Evolutionary conservation across 2,797 vertebrate genomes (phyloP).

Genomic region (Tympanoctomys barrerae): DNA sequence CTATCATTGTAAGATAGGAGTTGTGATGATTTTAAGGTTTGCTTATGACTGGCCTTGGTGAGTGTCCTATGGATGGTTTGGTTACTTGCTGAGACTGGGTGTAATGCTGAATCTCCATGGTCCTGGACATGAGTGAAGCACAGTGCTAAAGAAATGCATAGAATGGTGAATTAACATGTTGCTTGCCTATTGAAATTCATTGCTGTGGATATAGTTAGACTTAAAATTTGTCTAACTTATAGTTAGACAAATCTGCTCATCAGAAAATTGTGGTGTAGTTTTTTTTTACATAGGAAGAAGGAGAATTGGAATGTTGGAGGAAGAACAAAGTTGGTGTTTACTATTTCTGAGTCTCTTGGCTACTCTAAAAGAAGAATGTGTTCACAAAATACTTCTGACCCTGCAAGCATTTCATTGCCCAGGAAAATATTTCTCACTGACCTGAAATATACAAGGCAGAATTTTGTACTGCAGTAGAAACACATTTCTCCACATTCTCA

Average conservation of each 20-base stretch:
- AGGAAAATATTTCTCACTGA: conserved; percentile 7
- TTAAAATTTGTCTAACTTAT: neutral
- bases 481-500: neutral
- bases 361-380: neutral
- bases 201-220: neutral
- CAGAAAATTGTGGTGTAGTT: neutral
- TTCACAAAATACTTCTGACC: neutral
- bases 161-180: neutral
- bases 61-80: neutral
- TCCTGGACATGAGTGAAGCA: conserved; percentile 45
- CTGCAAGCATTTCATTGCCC: neutral
- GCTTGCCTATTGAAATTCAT: neutral
- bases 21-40: conserved; percentile 15
- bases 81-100: neutral
- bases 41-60: neutral
- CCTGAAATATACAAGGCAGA: neutral
- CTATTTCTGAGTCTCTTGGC: conserved; percentile 1
- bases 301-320: neutral
- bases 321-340: neutral
- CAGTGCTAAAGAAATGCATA: neutral
- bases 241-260: neutral
- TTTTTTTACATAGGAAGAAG: conserved; percentile 12
- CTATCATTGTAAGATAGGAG: neutral
- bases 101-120: neutral
- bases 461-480: neutral